Base-by-base conservation (phyloP, 2,888 invertebrate genomes). In the Archaeoteleia sp. region DNA sequence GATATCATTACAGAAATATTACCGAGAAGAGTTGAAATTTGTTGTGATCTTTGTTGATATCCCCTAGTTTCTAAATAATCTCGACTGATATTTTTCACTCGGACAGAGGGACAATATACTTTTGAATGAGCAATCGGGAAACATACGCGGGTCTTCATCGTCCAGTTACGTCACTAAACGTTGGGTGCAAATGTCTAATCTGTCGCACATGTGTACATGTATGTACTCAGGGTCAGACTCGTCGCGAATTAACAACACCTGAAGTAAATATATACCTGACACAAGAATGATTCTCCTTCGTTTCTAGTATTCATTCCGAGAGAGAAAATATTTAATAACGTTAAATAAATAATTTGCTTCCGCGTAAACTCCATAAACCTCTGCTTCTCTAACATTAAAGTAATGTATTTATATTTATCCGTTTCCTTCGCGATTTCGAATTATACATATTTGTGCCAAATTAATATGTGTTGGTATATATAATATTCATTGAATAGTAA, bases 131-230 rank as follows among this genome's bases (percentile, higher is more conserved):
- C 60, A 53, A 68, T 57, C 62, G 62, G 68, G 68, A 68, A 68
- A 58, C 54, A 68, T 58, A 12, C 46, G 48, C 51, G 43, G 63
- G 62, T 68, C 67, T 68, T 67, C 67, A 43, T 62, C 68, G 63
- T 63, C 63, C 54, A 68, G 68, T 68, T 68, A 63, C 68, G 60
- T 68, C 68, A 63, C 68, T 57, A 54, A 58, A 57, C 43, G 57
- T 46, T 42, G 57, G 37, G 63, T 68, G 54, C 60, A 63, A 68
- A 63, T 60, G 68, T 63, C 68, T 63, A 63, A 63, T 68, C 63
- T 42, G 39, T 12, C 57, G 6, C 46, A 14, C 29, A 39, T 37
- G 30, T 20, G 13, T 10, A 40, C 20, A 15, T 29, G 15, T 58
- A 12, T 39, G n/a, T 35, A 25, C 48, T 58, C 62, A 68, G 58